A percentile compares a stretch with the other conserved stretches of the same genome.
Evolutionary conservation across 2,113 vertebrate species (phyloP).

Genomic region (Archilochus colubris): DNA sequence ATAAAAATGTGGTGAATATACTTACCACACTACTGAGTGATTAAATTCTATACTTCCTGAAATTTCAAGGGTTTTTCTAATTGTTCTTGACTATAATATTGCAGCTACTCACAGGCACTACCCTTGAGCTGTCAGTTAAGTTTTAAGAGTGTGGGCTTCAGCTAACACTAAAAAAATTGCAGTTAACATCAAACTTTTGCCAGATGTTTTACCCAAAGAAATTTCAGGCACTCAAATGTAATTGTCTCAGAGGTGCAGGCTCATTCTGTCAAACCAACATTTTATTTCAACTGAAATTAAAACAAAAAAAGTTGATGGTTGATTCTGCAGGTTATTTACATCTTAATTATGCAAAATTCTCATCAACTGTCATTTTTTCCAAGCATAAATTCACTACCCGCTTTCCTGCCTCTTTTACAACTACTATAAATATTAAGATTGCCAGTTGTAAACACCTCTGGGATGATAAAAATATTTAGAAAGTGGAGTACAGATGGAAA

Average conservation of each 20-base stretch:
- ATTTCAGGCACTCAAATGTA: not conserved
- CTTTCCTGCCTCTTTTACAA: conserved; percentile 50
- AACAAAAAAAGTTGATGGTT: not conserved
- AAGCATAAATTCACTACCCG: not conserved
- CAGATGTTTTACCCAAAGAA: not conserved
- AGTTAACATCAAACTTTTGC: not conserved
- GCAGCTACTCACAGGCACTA: not conserved
- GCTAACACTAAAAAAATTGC: not conserved
- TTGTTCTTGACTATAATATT: not conserved
- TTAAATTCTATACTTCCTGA: not conserved
- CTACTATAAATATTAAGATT: conserved; percentile 68
- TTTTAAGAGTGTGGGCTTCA: not conserved
- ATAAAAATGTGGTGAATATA: not conserved
- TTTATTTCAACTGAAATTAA: not conserved
- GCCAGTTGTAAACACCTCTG: conserved; percentile 56
- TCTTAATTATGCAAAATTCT: conserved; percentile 53
- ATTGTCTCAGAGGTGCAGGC: not conserved
- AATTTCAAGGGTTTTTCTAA: not conserved
- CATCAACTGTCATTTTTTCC: conserved; percentile 55
- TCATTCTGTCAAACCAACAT: not conserved
- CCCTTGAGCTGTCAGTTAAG: not conserved
- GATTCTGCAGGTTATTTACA: not conserved
- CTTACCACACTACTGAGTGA: not conserved
- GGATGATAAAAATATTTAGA: conserved; percentile 66
- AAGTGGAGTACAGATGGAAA: conserved; percentile 52